Evolutionary conservation across 2,888 invertebrate species (phyloP), one percentile per base, ranked within the genome.

Genomic region (Penaeus monodon): DNA sequence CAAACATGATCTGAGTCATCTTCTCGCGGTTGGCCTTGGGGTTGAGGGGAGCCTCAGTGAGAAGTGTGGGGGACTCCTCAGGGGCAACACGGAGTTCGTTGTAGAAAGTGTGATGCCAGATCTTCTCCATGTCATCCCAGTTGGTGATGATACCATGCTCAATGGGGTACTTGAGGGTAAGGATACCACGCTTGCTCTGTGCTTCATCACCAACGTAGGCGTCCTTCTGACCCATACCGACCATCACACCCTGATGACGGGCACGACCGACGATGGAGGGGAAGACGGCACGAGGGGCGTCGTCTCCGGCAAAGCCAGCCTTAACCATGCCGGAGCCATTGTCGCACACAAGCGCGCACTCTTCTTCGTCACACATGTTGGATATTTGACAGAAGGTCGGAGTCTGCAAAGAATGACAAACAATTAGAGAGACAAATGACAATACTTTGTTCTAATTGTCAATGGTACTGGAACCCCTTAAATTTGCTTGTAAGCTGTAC

Each of bases 61-160:
- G 94, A 91, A 98, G 95, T 91, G 97, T 97, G 17, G 70, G 70
- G 70, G 70, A 70, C 70, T 97, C 97, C 93, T 98, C 97, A 73
- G 90, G 98, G 98, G 85, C 98, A 83, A 98, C 98, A 93, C 98
- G 95, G 92, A 98, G 95, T 93, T 98, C 97, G 93, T 98, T 98
- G 96, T 98, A 98, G 95, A 98, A 98, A 92, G 98, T 98, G 94
- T 98, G 98, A 93, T 98, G 98, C 98, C 98, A 98, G 94, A 98
- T 98, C 94, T 98, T 97, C 94, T 98, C 98, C 98, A 98, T 98
- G 92, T 98, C 98, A 92, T 98, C 98, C 98, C 98, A 98, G 95
- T 98, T 98, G 93, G 98, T 98, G 91, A 94, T 92, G 90, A 94
- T 93, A 89, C 94, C 93, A 91, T 93, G 93, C 91, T 93, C 93